Conservation (phyloP, 2,797 vertebrate genomes). For the Dermochelys coriacea region DNA sequence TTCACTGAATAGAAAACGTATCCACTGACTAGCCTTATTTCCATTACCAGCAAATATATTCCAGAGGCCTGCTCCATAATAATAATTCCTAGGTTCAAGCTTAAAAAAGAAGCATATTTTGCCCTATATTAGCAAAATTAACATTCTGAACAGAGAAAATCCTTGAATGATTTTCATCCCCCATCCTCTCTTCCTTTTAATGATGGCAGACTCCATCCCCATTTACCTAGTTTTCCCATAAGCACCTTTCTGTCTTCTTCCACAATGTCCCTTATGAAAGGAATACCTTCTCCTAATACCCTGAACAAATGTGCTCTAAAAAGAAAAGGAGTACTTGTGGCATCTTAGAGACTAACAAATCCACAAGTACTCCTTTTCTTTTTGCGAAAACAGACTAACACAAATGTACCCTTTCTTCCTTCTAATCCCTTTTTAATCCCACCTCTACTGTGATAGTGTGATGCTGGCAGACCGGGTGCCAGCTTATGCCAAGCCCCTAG, state of each 20-base stretch:
- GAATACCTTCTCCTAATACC: neutral
- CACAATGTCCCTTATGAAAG: neutral
- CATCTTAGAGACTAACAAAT: too few species aligned
- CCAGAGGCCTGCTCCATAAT: constrained; percentile 3
- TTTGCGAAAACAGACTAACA: too few species aligned
- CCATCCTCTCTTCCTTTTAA: neutral
- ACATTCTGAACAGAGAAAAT: neutral
- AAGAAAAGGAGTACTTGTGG: too few species aligned
- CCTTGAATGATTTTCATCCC: neutral
- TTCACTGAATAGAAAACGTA: constrained; percentile 23
- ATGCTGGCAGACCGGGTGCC: neutral
- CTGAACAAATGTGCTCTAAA: neutral
- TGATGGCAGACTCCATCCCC: constrained; percentile 15
- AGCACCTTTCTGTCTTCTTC: constrained; percentile 28
- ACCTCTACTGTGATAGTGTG: neutral
- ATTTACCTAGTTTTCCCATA: neutral
- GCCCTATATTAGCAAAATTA: constrained; percentile 29
- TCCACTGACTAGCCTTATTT: constrained; percentile 21
- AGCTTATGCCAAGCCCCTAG: neutral
- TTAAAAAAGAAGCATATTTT: neutral
- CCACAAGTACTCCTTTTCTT: too few species aligned
- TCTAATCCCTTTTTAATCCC: neutral
- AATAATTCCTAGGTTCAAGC: neutral
- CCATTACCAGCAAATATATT: constrained; percentile 61
- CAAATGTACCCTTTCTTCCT: neutral